Conservation (phyloP, 2,888 invertebrate species). For the Archips crataeganus region DNA sequence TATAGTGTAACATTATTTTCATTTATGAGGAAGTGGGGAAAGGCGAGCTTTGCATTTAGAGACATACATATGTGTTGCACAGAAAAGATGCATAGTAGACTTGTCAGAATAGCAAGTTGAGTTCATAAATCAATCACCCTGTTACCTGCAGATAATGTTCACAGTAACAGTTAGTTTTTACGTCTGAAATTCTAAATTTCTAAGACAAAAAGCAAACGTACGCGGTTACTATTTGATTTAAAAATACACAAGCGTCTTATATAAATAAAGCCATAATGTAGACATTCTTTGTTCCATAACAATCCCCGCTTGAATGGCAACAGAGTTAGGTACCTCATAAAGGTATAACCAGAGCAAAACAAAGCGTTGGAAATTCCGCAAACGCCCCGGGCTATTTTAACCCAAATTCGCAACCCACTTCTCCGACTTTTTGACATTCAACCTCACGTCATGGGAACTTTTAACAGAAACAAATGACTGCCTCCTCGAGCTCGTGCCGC, state of each 20-base stretch:
- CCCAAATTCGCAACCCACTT: conserved; percentile 39
- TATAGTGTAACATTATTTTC: no score
- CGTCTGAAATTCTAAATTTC: no score
- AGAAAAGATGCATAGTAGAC: no score
- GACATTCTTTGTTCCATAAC: neutral
- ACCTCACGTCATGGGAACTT: conserved; percentile 41
- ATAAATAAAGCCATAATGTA: neutral
- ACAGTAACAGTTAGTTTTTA: no score
- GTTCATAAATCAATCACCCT: no score
- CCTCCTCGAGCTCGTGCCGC: conserved; percentile 3
- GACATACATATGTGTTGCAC: no score
- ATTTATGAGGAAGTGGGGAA: no score
- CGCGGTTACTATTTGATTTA: neutral
- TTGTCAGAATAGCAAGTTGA: no score
- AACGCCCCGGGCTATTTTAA: conserved; percentile 30
- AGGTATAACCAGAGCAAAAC: conserved; percentile 15
- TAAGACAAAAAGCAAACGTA: no score
- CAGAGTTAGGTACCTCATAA: conserved; percentile 27
- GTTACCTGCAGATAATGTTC: neutral
- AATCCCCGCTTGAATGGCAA: conserved; percentile 6
- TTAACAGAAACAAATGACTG: conserved; percentile 44
- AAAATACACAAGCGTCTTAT: neutral
- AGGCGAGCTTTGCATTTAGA: no score
- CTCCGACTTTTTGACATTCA: conserved; percentile 42
- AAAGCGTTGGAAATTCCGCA: conserved; percentile 24